Evolutionary conservation across 2,113 vertebrate species (phyloP), one percentile per base, ranked within the genome.

Genomic region (Psammodynastes pulverulentus): DNA sequence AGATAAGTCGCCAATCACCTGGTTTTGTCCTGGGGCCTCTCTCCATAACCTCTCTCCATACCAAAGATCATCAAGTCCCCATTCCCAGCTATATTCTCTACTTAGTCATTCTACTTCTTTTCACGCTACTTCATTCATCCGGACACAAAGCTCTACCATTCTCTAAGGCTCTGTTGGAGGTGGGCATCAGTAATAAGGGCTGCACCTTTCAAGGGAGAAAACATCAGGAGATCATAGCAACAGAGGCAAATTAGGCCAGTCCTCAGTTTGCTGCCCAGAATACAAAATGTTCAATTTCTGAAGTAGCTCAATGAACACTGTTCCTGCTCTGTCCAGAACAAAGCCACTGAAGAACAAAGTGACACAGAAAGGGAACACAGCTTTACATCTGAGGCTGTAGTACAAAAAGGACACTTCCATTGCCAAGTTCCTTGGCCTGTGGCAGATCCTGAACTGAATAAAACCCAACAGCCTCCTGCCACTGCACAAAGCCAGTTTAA

Each of bases 201-300:
- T 84, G 26, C 10, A 39, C 67, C 72, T 89, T 92, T 54, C 2
- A 23, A 92, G 79, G 72, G 88, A 88, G 46, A 89, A 92, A 86
- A 34, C 58, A 53, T 9, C 43, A 92, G n/a, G 46, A 89, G 26
- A 89, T 85, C 88, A 88, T 79, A 92, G 45, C 45, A 86, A 52
- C 72, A 17, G 13, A 58, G n/a, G 45, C n/a, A 84, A 92, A 92
- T n/a, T 89, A 92, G 91, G 91, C 72, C 91, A 89, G 79, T 85
- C 89, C 88, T 84, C 91, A 89, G 43, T 19, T 92, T 84, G 29
- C 45, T 86, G 87, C 72, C 53, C 72, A 92, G 89, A 86, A 92
- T 92, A 86, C 91, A 92, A 23, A 86, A 86, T 13, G 79, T 89
- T 45, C 91, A 58, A 52, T 86, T 92, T 79, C 79, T 62, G 88